A percentile compares a stretch with the other conserved stretches of the same genome.
phyloP scores from a whole-genome alignment of 2,113 vertebrate species.

The Oryzias melastigma region DNA sequence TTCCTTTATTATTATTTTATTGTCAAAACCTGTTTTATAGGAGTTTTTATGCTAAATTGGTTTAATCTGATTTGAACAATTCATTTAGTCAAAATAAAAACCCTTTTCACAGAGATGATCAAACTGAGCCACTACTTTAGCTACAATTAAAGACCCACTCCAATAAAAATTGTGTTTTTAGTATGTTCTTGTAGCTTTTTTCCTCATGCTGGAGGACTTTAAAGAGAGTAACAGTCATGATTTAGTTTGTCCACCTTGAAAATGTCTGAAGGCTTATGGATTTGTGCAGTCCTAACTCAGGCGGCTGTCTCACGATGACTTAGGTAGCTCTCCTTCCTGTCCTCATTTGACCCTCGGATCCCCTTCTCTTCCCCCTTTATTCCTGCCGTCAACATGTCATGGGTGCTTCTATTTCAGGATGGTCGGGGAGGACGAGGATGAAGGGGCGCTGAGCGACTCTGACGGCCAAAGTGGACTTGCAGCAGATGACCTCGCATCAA shows the following conservation, averaged over 20 bases:
- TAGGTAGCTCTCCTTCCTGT: background rate
- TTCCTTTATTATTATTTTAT: rapidly evolving
- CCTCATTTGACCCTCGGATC: background rate
- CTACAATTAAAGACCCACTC: too few species aligned
- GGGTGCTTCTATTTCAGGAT: constrained; percentile 75
- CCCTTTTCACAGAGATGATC: background rate
- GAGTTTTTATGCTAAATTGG: background rate
- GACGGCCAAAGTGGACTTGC: constrained; percentile 80
- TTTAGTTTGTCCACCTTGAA: too few species aligned
- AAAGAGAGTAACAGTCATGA: too few species aligned
- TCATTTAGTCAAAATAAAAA: too few species aligned
- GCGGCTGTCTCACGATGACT: too few species aligned
- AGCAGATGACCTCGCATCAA: constrained; percentile 86
- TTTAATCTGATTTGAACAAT: too few species aligned
- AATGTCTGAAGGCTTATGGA: too few species aligned
- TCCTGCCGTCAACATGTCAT: background rate
- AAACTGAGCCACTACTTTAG: background rate
- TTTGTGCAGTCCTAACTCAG: too few species aligned
- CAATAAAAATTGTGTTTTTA: too few species aligned
- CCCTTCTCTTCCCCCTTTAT: background rate
- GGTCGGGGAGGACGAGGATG: constrained; percentile 89
- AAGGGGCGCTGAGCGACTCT: constrained; percentile 88
- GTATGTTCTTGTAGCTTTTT: too few species aligned
- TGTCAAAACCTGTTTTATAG: background rate
- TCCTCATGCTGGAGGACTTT: too few species aligned